These are phyloP conservation scores for Apus apus DNA, from an alignment of 2,113 vertebrate species.

Conservation along the genomic window DNA sequence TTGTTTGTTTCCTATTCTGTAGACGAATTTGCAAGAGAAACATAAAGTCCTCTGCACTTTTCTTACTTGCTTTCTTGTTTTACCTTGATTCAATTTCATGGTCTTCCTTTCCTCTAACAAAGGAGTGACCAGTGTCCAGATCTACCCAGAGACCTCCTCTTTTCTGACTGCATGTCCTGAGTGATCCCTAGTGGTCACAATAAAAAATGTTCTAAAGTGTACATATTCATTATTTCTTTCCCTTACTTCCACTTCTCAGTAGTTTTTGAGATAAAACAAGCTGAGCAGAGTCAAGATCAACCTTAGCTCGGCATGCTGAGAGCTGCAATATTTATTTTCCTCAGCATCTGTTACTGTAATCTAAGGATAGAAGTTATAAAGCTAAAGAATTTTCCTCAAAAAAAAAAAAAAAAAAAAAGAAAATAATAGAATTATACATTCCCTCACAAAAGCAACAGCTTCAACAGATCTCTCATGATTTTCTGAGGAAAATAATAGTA, in stretches of 20 bases:
- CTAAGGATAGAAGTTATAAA: neutral
- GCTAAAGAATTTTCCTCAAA: neutral
- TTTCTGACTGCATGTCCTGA: neutral
- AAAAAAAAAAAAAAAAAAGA: neutral
- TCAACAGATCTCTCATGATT: neutral
- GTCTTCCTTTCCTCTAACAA: neutral
- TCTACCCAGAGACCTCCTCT: neutral
- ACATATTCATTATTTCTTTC: neutral
- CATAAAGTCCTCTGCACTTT: neutral
- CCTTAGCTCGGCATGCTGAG: neutral
- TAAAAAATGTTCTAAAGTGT: neutral
- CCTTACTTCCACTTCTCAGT: neutral
- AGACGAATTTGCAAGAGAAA: neutral
- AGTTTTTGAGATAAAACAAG: neutral
- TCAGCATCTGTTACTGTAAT: neutral
- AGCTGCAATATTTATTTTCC: neutral
- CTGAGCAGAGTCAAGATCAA: neutral
- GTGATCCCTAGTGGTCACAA: neutral
- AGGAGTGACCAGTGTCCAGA: neutral
- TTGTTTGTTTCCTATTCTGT: neutral
- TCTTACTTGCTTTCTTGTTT: neutral
- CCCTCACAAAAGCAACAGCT: neutral
- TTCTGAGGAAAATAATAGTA: neutral
- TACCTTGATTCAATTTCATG: neutral
- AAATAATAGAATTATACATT: neutral